Percentiles rank a stretch among this genome's conserved stretches.
Conservation (phyloP, 2,888 invertebrate genomes). For the Sialis fuliginosa region DNA sequence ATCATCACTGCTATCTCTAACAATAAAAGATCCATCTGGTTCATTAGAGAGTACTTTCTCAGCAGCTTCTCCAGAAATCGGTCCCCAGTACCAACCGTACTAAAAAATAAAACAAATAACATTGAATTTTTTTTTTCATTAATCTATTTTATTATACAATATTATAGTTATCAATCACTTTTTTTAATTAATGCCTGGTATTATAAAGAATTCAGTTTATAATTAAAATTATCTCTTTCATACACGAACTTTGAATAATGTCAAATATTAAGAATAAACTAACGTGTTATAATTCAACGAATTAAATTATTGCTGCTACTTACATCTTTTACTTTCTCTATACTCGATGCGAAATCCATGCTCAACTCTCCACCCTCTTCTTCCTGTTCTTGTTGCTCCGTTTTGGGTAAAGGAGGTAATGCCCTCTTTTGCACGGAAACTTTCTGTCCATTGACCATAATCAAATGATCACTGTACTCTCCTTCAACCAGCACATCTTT, state of each 20-base stretch:
- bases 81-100: constrained; percentile 96
- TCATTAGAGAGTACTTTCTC: constrained; percentile 82
- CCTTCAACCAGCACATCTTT: constrained; percentile 7
- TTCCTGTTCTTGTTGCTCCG: constrained; percentile 12
- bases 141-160: not conserved
- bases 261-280: not conserved
- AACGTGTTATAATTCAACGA: not conserved
- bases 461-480: constrained; percentile 13
- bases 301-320: constrained; percentile 23
- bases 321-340: constrained; percentile 88
- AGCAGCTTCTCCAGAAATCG: constrained; percentile 77
- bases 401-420: constrained; percentile 42
- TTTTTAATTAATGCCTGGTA: too few species aligned
- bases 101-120: constrained; percentile 23
- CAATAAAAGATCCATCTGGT: constrained; percentile 86
- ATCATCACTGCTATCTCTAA: constrained; percentile 84
- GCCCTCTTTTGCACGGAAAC: constrained; percentile 44
- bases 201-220: too few species aligned
- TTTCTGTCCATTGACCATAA: constrained; percentile 25
- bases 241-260: too few species aligned
- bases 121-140: not conserved
- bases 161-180: not conserved
- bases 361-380: constrained; percentile 24
- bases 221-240: too few species aligned
- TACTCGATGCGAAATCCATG: constrained; percentile 78